phyloP scores from a whole-genome alignment of 2,888 invertebrate species.

The Nowickia ferox region DNA sequence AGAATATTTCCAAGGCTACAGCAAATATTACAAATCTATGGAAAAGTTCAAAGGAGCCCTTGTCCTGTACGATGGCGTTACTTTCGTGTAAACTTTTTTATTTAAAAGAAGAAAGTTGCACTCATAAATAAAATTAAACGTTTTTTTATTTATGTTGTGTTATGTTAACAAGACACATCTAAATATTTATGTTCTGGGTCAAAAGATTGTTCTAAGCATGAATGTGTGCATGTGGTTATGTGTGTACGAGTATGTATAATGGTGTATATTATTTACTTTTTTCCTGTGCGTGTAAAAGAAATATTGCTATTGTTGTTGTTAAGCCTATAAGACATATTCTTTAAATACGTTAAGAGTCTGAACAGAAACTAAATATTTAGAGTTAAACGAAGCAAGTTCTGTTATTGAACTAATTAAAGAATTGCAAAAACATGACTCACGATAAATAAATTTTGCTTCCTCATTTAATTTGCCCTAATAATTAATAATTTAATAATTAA shows the following conservation, averaged over 20 bases:
- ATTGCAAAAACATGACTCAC: slow-evolving; percentile 3
- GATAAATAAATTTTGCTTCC: background rate
- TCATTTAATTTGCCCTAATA: background rate
- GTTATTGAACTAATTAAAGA: slow-evolving; percentile 22
- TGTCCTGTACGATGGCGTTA: background rate
- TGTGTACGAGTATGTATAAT: background rate
- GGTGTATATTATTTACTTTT: slow-evolving; percentile 26
- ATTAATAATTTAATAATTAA: too few relatives aligned
- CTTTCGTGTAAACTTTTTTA: background rate
- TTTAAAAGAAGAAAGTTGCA: slow-evolving; percentile 27
- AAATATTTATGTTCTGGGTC: slow-evolving; percentile 42
- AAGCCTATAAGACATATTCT: slow-evolving; percentile 9
- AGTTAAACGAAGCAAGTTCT: slow-evolving; percentile 23
- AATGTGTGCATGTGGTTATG: background rate
- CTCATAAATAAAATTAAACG: slow-evolving; percentile 80
- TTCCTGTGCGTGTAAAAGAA: slow-evolving; percentile 54
- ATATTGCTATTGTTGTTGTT: slow-evolving; percentile 55
- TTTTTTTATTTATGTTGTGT: slow-evolving; percentile 77
- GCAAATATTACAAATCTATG: slow-evolving; percentile 18
- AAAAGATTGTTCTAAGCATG: slow-evolving; percentile 33
- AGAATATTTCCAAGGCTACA: too few relatives aligned
- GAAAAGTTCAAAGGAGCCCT: background rate
- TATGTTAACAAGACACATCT: slow-evolving; percentile 66
- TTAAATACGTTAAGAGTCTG: background rate
- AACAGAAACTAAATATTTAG: background rate